Evolutionary conservation across 2,888 invertebrate genomes (phyloP).

Genomic region (Byasa hedistus): DNA sequence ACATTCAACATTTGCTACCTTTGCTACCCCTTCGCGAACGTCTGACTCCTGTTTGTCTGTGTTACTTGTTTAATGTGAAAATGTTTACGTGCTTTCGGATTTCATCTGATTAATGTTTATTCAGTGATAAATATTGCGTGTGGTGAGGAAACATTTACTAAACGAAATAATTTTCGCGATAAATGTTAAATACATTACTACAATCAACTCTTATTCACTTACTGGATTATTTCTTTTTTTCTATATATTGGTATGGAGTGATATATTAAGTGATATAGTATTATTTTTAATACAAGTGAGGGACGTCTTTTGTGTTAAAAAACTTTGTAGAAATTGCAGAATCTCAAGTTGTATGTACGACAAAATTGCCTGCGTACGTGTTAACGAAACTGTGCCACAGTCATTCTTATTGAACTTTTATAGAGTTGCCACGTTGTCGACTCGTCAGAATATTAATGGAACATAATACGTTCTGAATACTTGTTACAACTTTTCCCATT

Average conservation of each 20-base stretch:
- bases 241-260: too few relatives aligned
- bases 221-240: too few relatives aligned
- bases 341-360: background rate
- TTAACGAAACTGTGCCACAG: constrained; percentile 11
- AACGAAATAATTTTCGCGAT: background rate
- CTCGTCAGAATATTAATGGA: constrained; percentile 75
- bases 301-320: background rate
- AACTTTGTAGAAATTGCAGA: background rate
- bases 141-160: background rate
- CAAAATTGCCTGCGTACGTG: background rate
- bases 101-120: constrained; percentile 12
- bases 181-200: background rate
- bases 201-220: background rate
- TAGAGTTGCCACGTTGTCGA: constrained; percentile 60
- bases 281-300: background rate
- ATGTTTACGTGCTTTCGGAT: constrained; percentile 13
- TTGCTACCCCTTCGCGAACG: constrained; percentile 24
- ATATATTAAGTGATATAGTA: background rate
- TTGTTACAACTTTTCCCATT: constrained; percentile 79
- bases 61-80: constrained; percentile 13
- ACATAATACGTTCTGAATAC: constrained; percentile 75
- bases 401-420: constrained; percentile 63
- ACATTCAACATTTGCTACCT: constrained; percentile 20
- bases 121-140: background rate
- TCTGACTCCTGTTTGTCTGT: constrained; percentile 16